Base-by-base conservation (phyloP, 1,140 invertebrate species). In the Dreissena rostriformis region DNA sequence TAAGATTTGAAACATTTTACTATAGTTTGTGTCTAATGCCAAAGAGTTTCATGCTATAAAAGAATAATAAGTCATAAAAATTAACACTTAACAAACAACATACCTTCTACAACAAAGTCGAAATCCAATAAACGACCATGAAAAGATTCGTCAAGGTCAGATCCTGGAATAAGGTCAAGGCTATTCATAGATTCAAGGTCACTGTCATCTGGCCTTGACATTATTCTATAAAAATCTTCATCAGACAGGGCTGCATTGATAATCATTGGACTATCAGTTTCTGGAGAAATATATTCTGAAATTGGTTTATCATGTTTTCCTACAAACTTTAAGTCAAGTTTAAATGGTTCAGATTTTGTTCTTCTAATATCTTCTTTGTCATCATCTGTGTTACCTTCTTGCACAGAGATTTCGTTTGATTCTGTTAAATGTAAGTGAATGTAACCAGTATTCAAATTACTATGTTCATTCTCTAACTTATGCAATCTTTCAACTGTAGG, bases 111-210 rank as follows among this genome's bases (percentile, higher is more conserved):
- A 39, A 39, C 39, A 39, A 39, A 39, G 39, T 39, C 39, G 39
- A 39, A 39, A 39, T 39, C 39, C 39, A 39, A 39, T 39, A 8
- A 39, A 39, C 4, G 39, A 39, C 39, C 39, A 5, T 39, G 19
- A 15, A 51, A 28, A 68, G 17, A 52, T 12, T 78, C 76, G 28
- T 79, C 77, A 71, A 79, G 17, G 66, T 79, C 77, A 71, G 77
- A 79, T 11, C 77, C 77, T 22, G 77, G 77, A 17, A 79, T 67
- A 55, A 79, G 77, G 67, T 79, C 77, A 79, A 79, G 77, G 67
- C 77, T 79, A 28, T 79, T 66, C 66, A 55, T 53, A 29, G 52
- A 51, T 24, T 79, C 77, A 24, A 66, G 70, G 15, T 79, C 65
- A 29, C 53, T 17, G 49, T 79, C 77, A 55, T 61, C 57, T 17